Evolutionary conservation across 2,888 invertebrate genomes (phyloP), one percentile per base, ranked within the genome.

Genomic region (Acrobasis repandana): DNA sequence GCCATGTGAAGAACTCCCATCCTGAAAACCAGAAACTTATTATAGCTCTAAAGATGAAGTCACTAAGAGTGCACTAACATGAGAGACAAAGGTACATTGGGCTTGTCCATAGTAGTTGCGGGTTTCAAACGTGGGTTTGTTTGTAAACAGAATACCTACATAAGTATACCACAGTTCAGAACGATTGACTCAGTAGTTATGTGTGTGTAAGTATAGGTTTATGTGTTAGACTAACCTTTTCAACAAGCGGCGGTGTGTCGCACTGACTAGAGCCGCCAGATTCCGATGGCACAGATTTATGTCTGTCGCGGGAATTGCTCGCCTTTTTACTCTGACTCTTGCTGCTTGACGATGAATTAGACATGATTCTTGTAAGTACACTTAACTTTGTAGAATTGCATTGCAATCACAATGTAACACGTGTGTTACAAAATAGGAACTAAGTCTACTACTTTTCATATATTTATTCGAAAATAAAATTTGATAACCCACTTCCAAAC

Each of bases 241-340:
- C 92, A 56, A 75, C 81, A 38, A 90, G 79, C 10, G 92, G 91
- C 11, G 92, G 90, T 33, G 90, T 91, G 69, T 92, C 92, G 68
- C 91, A 90, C 68, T 92, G 90, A 69, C 91, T 92, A 60, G 92
- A 90, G 28, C 91, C 91, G 6, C 91, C 92, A 20, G 92, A 91
- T 71, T 92, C 93, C 1, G 91, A 90, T 15, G 87, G 80, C 34
- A 86, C 77, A 4, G 87, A 77, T 65, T 87, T 90, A 67, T 83
- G 88, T 83, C 84, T 88, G 69, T 92, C 92, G 60, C 90, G 83
- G 62, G 74, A 81, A 67, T 77, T 85, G 65, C 79, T 86, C 43
- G 76, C 68, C 72, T 88, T 89, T 74, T 88, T 86, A 16, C 82
- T 76, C 62, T 88, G 86, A 72, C 82, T 90, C 77, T 90, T 90